phyloP scores from a whole-genome alignment of 1,140 invertebrate genomes.

The Pseudachorutes palmiensis region DNA sequence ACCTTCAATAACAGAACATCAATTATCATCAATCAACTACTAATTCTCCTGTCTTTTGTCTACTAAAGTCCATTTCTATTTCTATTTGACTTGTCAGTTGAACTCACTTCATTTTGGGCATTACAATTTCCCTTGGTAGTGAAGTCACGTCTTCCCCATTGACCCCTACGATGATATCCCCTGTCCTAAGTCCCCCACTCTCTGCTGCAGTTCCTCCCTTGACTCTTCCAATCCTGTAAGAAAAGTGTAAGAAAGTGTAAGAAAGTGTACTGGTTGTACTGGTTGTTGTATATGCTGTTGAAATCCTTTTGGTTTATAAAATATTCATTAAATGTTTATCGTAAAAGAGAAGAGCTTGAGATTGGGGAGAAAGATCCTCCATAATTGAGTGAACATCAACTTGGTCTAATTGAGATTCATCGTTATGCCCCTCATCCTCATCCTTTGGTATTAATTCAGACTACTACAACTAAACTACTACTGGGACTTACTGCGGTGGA shows the following conservation, averaged over 20 bases:
- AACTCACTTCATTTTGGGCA: conserved; percentile 36
- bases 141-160: conserved; percentile 33
- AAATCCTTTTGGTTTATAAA: conserved; percentile 28
- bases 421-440: background rate
- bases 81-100: too few species aligned
- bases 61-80: too few species aligned
- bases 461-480: background rate
- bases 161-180: conserved; percentile 37
- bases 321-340: conserved; percentile 29
- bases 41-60: too few species aligned
- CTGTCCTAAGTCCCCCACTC: conserved; percentile 31
- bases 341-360: too few species aligned
- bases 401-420: background rate
- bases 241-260: background rate
- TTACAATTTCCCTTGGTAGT: conserved; percentile 30
- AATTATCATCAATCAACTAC: conserved; percentile 12
- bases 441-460: background rate
- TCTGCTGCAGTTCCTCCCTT: conserved; percentile 34
- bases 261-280: too few species aligned
- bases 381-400: background rate
- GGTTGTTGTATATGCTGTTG: too few species aligned
- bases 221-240: conserved; percentile 34
- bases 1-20: conserved; percentile 16
- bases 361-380: too few species aligned
- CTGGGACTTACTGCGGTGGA: conserved; percentile 29